phyloP scores from a whole-genome alignment of 2,888 invertebrate species.

The Brenthis daphne region DNA sequence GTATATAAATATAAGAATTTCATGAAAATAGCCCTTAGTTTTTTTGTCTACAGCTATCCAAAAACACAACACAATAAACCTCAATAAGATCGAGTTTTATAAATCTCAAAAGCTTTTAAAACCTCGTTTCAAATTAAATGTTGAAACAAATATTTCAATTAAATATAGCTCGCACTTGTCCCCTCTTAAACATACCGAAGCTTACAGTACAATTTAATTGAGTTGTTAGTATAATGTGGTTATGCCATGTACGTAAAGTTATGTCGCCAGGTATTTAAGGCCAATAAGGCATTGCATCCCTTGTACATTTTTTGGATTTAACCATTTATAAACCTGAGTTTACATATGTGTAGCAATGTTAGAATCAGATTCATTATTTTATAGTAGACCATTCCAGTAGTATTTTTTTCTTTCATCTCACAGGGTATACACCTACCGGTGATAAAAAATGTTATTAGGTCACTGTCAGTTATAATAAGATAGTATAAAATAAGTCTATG shows the following conservation, averaged over 20 bases:
- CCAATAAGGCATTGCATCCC: constrained; percentile 31
- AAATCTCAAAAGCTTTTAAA: too few relatives aligned
- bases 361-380: too few relatives aligned
- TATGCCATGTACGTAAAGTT: constrained; percentile 26
- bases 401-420: too few relatives aligned
- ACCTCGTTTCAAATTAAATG: background rate
- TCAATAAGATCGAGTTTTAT: constrained; percentile 12
- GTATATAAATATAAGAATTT: too few relatives aligned
- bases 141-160: constrained; percentile 14
- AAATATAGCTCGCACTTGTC: constrained; percentile 19
- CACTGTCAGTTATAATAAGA: too few relatives aligned
- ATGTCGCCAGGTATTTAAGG: constrained; percentile 26
- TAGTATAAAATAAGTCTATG: too few relatives aligned
- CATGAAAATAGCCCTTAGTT: too few relatives aligned
- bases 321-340: constrained; percentile 12
- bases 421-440: too few relatives aligned
- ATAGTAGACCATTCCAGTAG: too few relatives aligned
- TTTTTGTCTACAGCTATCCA: background rate
- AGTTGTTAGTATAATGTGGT: constrained; percentile 32
- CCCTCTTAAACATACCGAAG: constrained; percentile 17
- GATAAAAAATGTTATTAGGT: too few relatives aligned
- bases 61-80: background rate
- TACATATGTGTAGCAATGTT: background rate
- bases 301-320: constrained; percentile 18
- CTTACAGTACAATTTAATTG: constrained; percentile 27